These are phyloP conservation scores for Cirrhinus molitorella DNA, from an alignment of 2,797 vertebrate genomes.

Conservation along the genomic window DNA sequence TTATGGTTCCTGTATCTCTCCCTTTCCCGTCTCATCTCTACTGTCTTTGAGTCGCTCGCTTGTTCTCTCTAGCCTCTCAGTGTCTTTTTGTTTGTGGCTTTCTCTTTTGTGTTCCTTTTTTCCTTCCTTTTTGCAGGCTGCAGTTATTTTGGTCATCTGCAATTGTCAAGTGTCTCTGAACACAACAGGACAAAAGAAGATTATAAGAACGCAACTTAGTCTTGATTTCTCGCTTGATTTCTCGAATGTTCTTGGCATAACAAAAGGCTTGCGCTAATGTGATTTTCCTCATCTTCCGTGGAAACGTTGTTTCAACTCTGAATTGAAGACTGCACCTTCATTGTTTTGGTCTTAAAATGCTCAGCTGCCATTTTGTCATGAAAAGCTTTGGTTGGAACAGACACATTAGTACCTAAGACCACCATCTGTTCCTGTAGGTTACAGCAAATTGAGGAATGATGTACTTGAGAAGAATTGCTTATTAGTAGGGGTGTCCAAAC, in stretches of 20 bases:
- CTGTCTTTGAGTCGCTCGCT: background rate
- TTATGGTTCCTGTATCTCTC: constrained; percentile 4
- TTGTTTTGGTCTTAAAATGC: constrained; percentile 14
- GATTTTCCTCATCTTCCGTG: background rate
- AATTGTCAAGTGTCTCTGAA: constrained; percentile 25
- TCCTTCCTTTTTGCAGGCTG: background rate
- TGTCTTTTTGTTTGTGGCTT: constrained; percentile 13
- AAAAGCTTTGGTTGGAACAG: background rate
- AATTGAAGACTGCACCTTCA: background rate
- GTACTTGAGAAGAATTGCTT: background rate
- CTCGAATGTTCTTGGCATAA: background rate
- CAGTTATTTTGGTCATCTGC: constrained; percentile 48
- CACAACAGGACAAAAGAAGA: constrained; percentile 46
- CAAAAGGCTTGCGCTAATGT: constrained; percentile 20
- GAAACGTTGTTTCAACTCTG: background rate
- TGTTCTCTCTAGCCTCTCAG: constrained; percentile 5
- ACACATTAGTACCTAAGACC: background rate
- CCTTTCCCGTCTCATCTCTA: constrained; percentile 14
- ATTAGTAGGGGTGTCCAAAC: background rate
- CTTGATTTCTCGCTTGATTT: constrained; percentile 13
- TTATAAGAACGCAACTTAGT: constrained; percentile 18
- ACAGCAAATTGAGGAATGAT: background rate
- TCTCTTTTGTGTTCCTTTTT: background rate
- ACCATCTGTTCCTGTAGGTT: background rate
- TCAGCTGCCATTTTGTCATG: constrained; percentile 14